Evolutionary conservation across 2,113 vertebrate genomes (phyloP).

Genomic region (Anolis carolinensis): DNA sequence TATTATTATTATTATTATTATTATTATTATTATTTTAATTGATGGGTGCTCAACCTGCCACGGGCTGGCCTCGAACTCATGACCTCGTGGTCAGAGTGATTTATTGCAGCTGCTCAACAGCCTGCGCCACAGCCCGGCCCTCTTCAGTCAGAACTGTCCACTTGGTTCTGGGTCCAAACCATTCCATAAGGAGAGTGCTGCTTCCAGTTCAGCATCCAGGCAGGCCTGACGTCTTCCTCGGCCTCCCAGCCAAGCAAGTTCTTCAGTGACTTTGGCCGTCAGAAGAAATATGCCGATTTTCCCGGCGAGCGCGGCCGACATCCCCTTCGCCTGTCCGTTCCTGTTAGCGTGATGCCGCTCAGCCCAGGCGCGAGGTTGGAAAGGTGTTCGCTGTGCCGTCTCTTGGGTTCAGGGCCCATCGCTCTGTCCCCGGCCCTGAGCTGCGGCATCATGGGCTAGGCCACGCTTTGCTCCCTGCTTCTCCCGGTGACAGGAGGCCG

Average conservation of each 20-base stretch:
- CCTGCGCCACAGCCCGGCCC: too few relatives aligned
- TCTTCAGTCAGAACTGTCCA: too few relatives aligned
- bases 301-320: background rate
- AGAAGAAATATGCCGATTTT: slow-evolving; percentile 56
- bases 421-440: background rate
- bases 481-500: background rate
- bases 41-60: too few relatives aligned
- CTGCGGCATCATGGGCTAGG: background rate
- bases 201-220: background rate
- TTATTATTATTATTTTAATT: too few relatives aligned
- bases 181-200: too few relatives aligned
- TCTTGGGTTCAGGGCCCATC: background rate
- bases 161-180: background rate
- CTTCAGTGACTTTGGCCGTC: slow-evolving; percentile 50
- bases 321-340: slow-evolving; percentile 38
- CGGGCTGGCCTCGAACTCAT: too few relatives aligned
- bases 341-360: background rate
- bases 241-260: background rate
- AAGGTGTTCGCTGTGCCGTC: fast-evolving
- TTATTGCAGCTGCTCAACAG: too few relatives aligned
- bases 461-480: background rate
- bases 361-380: background rate
- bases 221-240: too few relatives aligned
- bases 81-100: too few relatives aligned
- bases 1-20: too few relatives aligned